Evolutionary conservation across 92 coral and sea anemone genomes (phyloP).

Genomic region (Hydrozoanthus gracilis): DNA sequence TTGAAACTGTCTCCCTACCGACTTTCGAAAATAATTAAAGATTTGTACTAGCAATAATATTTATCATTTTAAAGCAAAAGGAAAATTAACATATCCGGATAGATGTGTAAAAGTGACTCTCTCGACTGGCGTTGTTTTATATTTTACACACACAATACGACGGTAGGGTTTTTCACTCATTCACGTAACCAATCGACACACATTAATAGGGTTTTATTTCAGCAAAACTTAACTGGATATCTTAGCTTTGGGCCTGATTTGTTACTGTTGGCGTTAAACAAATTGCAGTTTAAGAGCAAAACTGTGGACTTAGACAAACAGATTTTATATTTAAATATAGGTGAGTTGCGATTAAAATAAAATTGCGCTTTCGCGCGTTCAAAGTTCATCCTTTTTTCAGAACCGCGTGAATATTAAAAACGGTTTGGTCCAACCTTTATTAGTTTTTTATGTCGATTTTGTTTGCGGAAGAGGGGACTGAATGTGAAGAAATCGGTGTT

Average conservation of each 20-base stretch:
- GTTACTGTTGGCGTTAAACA: too few species aligned
- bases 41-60: slow-evolving; percentile 16
- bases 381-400: background rate
- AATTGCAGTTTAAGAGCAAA: background rate
- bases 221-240: too few species aligned
- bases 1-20: slow-evolving; percentile 2
- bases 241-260: too few species aligned
- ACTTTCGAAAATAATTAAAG: slow-evolving; percentile 32
- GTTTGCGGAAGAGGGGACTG: background rate
- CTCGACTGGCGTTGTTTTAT: background rate
- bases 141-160: background rate
- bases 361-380: background rate
- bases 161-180: background rate
- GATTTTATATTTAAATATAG: background rate
- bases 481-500: background rate
- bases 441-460: background rate
- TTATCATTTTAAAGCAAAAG: background rate
- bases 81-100: slow-evolving; percentile 34
- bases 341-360: background rate
- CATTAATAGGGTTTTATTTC: too few species aligned
- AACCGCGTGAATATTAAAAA: background rate
- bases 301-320: background rate
- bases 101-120: slow-evolving; percentile 31
- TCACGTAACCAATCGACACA: background rate
- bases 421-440: background rate